Conservation (phyloP, 2,113 vertebrate species). For the Atrichornis clamosus region DNA sequence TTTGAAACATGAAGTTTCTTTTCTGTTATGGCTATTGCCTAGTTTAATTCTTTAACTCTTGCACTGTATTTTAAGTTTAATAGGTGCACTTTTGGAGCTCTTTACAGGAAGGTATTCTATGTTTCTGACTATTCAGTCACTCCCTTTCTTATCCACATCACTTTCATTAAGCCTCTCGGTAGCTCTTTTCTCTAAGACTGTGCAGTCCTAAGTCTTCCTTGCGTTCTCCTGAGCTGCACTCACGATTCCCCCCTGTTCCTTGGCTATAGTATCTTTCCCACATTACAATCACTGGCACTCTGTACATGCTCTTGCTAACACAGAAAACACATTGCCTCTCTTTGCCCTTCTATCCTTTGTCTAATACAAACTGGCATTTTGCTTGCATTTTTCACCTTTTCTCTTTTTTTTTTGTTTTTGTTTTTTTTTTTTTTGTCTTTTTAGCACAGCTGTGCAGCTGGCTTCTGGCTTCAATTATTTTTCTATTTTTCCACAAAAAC, state of each 20-base stretch:
- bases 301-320: not conserved
- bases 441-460: not conserved
- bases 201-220: not conserved
- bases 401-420: not conserved
- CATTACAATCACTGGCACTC: not conserved
- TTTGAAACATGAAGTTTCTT: not conserved
- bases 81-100: not conserved
- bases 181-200: not conserved
- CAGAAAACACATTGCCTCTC: not conserved
- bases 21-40: not conserved
- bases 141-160: not conserved
- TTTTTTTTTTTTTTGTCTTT: not conserved
- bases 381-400: not conserved
- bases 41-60: not conserved
- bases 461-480: constrained; percentile 40
- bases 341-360: constrained; percentile 4
- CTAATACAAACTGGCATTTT: constrained; percentile 1
- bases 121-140: not conserved
- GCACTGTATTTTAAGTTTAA: not conserved
- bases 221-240: not conserved
- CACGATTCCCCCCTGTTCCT: not conserved
- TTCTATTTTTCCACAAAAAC: constrained; percentile 46
- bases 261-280: not conserved
- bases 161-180: not conserved
- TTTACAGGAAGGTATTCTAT: not conserved